Evolutionary conservation across 2,888 invertebrate genomes (phyloP).

Genomic region (Heteromurus nitidus): DNA sequence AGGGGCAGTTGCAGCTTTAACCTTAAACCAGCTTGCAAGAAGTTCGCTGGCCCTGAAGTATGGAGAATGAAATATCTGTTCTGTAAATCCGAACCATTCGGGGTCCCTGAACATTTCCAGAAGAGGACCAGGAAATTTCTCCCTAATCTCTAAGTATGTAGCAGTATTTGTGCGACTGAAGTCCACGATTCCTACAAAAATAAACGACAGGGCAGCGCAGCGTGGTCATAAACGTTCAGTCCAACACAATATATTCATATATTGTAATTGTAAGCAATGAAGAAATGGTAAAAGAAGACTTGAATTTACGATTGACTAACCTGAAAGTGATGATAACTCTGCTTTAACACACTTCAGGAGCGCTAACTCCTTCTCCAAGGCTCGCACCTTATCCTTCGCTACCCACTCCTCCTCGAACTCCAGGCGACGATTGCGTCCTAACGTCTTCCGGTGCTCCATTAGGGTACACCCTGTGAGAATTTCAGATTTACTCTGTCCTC

Average conservation of each 20-base stretch:
- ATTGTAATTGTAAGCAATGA: background rate
- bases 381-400: too few relatives aligned
- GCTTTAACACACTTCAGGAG: too few relatives aligned
- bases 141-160: background rate
- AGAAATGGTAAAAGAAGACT: background rate
- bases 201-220: too few relatives aligned
- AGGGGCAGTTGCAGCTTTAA: too few relatives aligned
- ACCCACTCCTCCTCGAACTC: background rate
- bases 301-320: background rate
- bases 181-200: background rate
- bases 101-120: background rate
- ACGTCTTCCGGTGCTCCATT: background rate
- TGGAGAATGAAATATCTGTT: background rate
- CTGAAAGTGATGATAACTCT: too few relatives aligned
- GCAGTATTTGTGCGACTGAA: too few relatives aligned
- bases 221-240: background rate
- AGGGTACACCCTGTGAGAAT: background rate
- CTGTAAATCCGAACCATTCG: background rate
- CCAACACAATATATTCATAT: background rate
- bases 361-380: too few relatives aligned
- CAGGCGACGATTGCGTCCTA: background rate
- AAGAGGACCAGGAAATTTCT: background rate
- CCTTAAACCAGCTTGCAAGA: background rate
- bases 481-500: conserved; percentile 1
- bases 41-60: background rate